Evolutionary conservation across 1,140 invertebrate species (phyloP).

Genomic region (Eurosta solidaginis): DNA sequence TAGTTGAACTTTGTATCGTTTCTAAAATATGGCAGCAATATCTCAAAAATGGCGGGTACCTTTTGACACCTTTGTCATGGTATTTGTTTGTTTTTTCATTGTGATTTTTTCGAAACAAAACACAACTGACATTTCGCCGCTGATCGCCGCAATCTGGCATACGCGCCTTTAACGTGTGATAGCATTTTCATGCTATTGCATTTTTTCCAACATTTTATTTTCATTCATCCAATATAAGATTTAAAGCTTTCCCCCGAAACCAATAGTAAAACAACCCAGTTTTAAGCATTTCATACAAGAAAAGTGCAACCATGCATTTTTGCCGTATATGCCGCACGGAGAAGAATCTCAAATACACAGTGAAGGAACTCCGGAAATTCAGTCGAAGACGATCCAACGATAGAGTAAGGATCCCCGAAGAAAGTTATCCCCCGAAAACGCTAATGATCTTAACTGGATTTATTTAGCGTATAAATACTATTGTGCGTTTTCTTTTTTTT

Average conservation of each 20-base stretch:
- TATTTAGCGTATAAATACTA: background rate
- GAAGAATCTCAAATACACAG: conserved; percentile 34
- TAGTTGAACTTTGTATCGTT: too few relatives aligned
- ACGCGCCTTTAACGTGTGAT: conserved; percentile 15
- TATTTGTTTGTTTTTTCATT: conserved; percentile 6
- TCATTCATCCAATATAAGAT: background rate
- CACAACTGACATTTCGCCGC: background rate
- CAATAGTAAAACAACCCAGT: background rate
- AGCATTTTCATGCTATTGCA: background rate
- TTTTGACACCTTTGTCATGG: background rate
- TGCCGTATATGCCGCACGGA: conserved; percentile 35
- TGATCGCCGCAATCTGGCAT: background rate
- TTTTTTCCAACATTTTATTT: background rate
- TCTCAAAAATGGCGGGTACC: background rate
- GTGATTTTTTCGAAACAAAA: background rate
- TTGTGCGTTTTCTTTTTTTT: conserved; percentile 6
- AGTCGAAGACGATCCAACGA: conserved; percentile 25
- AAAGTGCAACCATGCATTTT: conserved; percentile 20
- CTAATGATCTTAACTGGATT: too few relatives aligned
- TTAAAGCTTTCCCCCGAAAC: background rate
- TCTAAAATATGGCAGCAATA: background rate
- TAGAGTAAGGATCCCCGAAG: background rate
- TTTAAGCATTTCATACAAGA: background rate
- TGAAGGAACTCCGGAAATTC: conserved; percentile 28
- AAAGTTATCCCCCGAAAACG: too few relatives aligned